These are phyloP conservation scores for Drosophila niveifrons DNA, from an alignment of 2,888 invertebrate species.

Conservation along the genomic window DNA sequence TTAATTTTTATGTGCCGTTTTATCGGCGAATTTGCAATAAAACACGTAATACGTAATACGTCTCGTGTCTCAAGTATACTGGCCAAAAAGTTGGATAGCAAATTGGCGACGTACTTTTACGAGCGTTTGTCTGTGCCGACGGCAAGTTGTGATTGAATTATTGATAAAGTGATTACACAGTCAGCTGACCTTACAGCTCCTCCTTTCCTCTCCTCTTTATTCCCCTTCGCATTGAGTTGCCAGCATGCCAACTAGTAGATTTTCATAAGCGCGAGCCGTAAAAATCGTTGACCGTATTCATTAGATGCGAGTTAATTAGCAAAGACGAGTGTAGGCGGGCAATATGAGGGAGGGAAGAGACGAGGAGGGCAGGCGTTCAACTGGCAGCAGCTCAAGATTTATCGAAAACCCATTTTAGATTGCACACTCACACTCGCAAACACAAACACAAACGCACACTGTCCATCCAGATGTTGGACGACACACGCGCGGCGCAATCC, in stretches of 20 bases:
- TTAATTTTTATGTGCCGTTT: slow-evolving; percentile 77
- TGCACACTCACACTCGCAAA: slow-evolving; percentile 24
- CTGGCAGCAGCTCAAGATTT: slow-evolving; percentile 49
- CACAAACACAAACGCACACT: slow-evolving; percentile 23
- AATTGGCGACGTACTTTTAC: slow-evolving; percentile 71
- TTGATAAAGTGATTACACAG: slow-evolving; percentile 76
- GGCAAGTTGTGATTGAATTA: slow-evolving; percentile 77
- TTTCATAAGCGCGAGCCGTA: slow-evolving; percentile 60
- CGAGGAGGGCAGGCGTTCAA: neutral
- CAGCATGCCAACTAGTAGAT: neutral
- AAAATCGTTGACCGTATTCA: slow-evolving; percentile 64
- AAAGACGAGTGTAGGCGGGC: slow-evolving; percentile 15
- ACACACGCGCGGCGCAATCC: slow-evolving; percentile 74
- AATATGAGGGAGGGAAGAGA: neutral
- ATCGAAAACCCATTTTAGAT: slow-evolving; percentile 74
- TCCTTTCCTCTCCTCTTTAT: neutral
- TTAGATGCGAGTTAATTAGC: slow-evolving; percentile 62
- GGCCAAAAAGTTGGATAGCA: slow-evolving; percentile 24
- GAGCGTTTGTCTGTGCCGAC: slow-evolving; percentile 50
- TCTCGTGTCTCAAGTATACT: slow-evolving; percentile 45
- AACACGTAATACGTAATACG: slow-evolving; percentile 59
- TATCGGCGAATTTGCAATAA: slow-evolving; percentile 66
- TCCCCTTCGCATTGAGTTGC: neutral
- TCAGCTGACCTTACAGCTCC: slow-evolving; percentile 36
- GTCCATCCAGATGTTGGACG: slow-evolving; percentile 79